phyloP scores from a whole-genome alignment of 2,888 invertebrate genomes.

The Yponomeuta sedellus region DNA sequence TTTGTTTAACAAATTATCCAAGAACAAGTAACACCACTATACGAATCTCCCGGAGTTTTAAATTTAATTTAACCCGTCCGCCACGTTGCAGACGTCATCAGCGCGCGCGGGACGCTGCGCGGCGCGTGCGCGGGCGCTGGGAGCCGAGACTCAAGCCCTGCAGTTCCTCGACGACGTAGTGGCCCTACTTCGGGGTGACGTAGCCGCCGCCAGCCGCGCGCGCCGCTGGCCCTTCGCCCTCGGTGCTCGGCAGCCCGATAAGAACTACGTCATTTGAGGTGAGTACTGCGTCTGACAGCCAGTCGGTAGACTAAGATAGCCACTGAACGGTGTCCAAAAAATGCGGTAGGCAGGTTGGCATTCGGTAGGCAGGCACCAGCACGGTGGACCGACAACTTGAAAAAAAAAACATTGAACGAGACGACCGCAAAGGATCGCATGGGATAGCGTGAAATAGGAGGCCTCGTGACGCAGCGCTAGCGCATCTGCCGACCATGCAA shows the following conservation, averaged over 20 bases:
- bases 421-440: too few species aligned
- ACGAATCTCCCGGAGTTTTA: background rate
- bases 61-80: background rate
- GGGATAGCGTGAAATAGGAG: too few species aligned
- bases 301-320: background rate
- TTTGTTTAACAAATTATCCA: too few species aligned
- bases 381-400: too few species aligned
- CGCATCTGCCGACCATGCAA: too few species aligned
- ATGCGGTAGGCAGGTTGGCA: too few species aligned
- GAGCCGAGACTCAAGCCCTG: constrained; percentile 64
- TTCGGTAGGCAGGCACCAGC: too few species aligned
- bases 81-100: constrained; percentile 2
- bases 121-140: constrained; percentile 61
- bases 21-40: too few species aligned
- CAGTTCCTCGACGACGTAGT: constrained; percentile 75
- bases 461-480: too few species aligned
- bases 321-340: too few species aligned
- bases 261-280: constrained; percentile 60
- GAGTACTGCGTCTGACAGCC: constrained; percentile 25
- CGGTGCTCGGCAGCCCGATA: constrained; percentile 44
- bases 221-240: constrained; percentile 64
- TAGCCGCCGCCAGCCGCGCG: constrained; percentile 48
- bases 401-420: too few species aligned
- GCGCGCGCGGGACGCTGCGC: constrained; percentile 60
- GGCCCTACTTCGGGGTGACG: constrained; percentile 68